These are phyloP conservation scores for Capreolus pygargus DNA, from an alignment of 2,113 vertebrate species.

Conservation along the genomic window DNA sequence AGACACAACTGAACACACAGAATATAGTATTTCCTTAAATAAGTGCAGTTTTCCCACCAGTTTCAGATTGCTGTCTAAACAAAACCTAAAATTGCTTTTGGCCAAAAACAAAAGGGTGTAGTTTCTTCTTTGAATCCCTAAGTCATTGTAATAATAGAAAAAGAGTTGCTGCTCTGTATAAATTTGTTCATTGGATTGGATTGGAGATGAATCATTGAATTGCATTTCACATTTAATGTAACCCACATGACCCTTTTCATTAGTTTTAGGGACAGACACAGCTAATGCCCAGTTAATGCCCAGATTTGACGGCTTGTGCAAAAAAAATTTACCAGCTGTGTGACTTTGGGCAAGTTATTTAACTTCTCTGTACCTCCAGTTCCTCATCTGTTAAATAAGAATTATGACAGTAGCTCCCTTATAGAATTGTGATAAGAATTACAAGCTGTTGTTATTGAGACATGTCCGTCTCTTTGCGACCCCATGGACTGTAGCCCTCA, in stretches of 20 bases:
- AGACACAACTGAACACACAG: not conserved
- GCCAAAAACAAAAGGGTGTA: not conserved
- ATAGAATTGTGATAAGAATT: not conserved
- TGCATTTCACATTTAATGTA: not conserved
- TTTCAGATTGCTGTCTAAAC: not conserved
- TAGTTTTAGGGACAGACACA: not conserved
- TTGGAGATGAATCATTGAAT: not conserved
- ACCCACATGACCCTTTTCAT: not conserved
- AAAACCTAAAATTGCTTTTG: not conserved
- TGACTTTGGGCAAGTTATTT: not conserved
- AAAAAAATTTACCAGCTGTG: not conserved
- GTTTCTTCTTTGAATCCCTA: not conserved
- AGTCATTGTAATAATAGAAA: not conserved
- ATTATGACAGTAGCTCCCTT: not conserved
- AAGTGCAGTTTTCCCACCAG: not conserved
- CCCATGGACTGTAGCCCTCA: not conserved
- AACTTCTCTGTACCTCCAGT: not conserved
- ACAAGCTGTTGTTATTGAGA: not conserved
- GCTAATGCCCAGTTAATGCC: not conserved
- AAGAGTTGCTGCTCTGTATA: not conserved
- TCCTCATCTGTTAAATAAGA: not conserved
- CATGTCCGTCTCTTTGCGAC: fast-evolving
- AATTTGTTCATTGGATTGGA: not conserved
- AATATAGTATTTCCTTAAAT: not conserved
- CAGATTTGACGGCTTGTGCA: not conserved